Evolutionary conservation across 2,113 vertebrate species (phyloP).

Genomic region (Halichoeres trimaculatus): DNA sequence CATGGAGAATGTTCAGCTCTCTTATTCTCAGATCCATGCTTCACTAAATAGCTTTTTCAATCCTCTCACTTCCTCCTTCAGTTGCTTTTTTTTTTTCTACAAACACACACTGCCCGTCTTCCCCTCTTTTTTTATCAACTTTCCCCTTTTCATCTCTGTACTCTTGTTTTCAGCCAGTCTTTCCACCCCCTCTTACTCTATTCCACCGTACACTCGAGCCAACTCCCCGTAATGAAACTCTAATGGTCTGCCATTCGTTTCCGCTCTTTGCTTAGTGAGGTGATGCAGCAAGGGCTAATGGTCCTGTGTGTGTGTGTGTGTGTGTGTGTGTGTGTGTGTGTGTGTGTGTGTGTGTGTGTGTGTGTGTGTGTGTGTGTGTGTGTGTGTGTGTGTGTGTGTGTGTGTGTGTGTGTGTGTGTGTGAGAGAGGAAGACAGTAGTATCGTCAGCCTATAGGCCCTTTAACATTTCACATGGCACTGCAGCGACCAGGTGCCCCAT

Average conservation of each 20-base stretch:
- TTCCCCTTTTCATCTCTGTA: conserved; percentile 44
- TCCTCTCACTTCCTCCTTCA: conserved; percentile 13
- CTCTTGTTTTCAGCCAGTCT: conserved; percentile 19
- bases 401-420: conserved; percentile 21
- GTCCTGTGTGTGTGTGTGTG: conserved; percentile 60
- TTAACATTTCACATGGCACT: conserved; percentile 45
- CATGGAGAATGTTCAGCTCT: conserved; percentile 50
- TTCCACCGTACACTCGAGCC: conserved; percentile 65
- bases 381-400: conserved; percentile 31
- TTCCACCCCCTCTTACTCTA: conserved; percentile 35
- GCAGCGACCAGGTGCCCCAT: conserved; percentile 58
- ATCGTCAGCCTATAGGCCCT: conserved; percentile 54
- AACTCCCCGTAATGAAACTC: conserved; percentile 75
- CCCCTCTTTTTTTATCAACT: conserved; percentile 40
- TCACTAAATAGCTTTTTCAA: conserved; percentile 44
- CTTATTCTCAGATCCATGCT: conserved; percentile 47
- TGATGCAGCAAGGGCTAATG: conserved; percentile 74
- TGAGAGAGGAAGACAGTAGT: conserved; percentile 54
- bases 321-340: conserved; percentile 31
- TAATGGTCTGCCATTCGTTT: conserved; percentile 80
- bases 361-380: conserved; percentile 51
- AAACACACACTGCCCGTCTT: conserved; percentile 32
- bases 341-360: conserved; percentile 20
- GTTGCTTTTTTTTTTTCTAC: not conserved
- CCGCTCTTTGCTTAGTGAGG: conserved; percentile 77